These are phyloP conservation scores for Papilio machaon DNA, from an alignment of 1,140 invertebrate genomes.

Conservation along the genomic window DNA sequence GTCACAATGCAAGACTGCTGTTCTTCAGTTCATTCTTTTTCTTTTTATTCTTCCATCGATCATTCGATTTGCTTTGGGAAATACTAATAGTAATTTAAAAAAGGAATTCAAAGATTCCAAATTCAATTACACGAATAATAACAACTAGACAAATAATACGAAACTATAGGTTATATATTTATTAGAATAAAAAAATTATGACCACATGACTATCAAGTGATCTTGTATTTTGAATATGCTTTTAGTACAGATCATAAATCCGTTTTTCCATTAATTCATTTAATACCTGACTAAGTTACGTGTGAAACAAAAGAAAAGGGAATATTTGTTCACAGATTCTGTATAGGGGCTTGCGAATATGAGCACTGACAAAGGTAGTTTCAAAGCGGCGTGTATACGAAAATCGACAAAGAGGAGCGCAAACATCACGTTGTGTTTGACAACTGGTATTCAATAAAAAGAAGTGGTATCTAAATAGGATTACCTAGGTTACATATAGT, in stretches of 20 bases:
- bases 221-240: background rate
- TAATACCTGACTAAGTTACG: background rate
- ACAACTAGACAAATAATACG: background rate
- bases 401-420: constrained; percentile 31
- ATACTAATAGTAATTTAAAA: background rate
- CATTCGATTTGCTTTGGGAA: background rate
- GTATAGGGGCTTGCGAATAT: constrained; percentile 22
- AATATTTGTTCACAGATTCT: constrained; percentile 9
- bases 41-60: constrained; percentile 8
- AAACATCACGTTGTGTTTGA: constrained; percentile 19
- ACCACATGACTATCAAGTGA: background rate
- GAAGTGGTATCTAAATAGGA: background rate
- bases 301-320: constrained; percentile 7
- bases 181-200: background rate
- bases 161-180: background rate
- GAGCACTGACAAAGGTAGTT: constrained; percentile 28
- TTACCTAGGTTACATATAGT: background rate
- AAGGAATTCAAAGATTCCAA: background rate
- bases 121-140: background rate
- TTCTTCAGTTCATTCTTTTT: constrained; percentile 19
- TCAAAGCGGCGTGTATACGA: constrained; percentile 10
- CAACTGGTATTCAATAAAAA: constrained; percentile 5
- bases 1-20: constrained; percentile 5
- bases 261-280: background rate
- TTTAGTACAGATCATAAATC: background rate